phyloP scores from a whole-genome alignment of 1,140 invertebrate species.

The Saccostrea glomerata region DNA sequence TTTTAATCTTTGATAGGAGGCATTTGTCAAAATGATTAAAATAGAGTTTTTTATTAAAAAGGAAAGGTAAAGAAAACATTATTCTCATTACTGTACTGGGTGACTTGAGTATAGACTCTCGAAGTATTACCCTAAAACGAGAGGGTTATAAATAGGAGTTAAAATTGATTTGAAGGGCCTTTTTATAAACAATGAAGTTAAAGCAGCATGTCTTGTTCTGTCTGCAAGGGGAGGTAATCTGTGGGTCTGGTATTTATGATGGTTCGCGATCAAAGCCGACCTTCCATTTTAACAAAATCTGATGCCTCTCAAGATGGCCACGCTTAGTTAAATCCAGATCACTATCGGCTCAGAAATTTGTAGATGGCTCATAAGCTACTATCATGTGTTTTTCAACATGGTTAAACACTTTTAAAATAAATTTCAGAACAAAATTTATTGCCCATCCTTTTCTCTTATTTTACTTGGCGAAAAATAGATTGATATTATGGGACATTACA shows the following conservation, averaged over 20 bases:
- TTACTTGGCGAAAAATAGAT: neutral
- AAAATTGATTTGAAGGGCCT: neutral
- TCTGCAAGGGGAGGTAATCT: neutral
- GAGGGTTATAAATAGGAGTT: neutral
- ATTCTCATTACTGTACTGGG: neutral
- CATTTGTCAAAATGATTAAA: slow-evolving; percentile 15
- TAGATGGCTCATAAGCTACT: slow-evolving; percentile 6
- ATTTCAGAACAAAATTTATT: slow-evolving; percentile 3
- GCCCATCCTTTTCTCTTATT: neutral
- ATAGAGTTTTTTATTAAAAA: neutral
- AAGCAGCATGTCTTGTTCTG: neutral
- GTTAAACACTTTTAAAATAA: neutral
- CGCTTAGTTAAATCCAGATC: neutral
- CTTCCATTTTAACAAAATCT: neutral
- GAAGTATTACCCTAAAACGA: neutral
- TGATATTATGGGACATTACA: neutral
- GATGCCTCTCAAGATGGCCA: neutral
- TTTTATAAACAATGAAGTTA: slow-evolving; percentile 21
- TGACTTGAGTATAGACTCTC: neutral
- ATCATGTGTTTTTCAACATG: slow-evolving; percentile 17
- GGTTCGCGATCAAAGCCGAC: neutral
- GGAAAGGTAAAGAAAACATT: neutral
- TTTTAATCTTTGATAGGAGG: neutral
- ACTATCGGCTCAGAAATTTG: slow-evolving; percentile 7
- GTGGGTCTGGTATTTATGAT: neutral